phyloP scores from a whole-genome alignment of 2,888 invertebrate species.

The Pheosia tremula region DNA sequence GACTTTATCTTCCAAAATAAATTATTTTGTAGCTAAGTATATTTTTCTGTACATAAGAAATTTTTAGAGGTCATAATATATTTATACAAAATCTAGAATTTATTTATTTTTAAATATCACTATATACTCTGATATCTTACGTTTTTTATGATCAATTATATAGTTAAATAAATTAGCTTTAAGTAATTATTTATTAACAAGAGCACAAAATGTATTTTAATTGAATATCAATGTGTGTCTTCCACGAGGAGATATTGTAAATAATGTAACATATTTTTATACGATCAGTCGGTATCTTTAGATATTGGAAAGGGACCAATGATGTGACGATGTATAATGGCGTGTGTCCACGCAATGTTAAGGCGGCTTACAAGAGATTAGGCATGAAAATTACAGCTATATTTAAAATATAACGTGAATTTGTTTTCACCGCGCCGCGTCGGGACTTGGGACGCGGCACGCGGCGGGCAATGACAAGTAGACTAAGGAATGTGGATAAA shows the following conservation, averaged over 20 bases:
- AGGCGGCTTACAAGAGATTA: slow-evolving; percentile 14
- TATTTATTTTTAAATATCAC: slow-evolving; percentile 20
- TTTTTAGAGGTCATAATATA: slow-evolving; percentile 26
- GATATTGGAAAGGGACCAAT: slow-evolving; percentile 35
- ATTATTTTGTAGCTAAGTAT: not conserved
- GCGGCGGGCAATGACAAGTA: too few relatives aligned
- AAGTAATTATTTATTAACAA: slow-evolving; percentile 16
- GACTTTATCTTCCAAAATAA: not conserved
- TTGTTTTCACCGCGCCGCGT: too few relatives aligned
- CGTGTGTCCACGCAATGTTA: not conserved
- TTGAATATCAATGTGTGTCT: slow-evolving; percentile 5
- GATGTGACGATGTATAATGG: slow-evolving; percentile 3
- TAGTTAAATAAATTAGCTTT: not conserved
- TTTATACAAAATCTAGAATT: slow-evolving; percentile 13
- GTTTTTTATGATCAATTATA: not conserved
- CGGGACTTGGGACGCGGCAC: too few relatives aligned
- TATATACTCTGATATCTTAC: slow-evolving; percentile 16
- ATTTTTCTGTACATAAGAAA: slow-evolving; percentile 22
- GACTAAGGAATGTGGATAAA: too few relatives aligned
- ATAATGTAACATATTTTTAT: slow-evolving; percentile 40
- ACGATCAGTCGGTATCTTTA: slow-evolving; percentile 27
- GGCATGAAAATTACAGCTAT: too few relatives aligned
- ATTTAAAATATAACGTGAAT: too few relatives aligned
- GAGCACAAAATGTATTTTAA: slow-evolving; percentile 29
- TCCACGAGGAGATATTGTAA: slow-evolving; percentile 23